Percentiles rank a stretch among this genome's conserved stretches.
Evolutionary conservation across 2,113 vertebrate species (phyloP).

Genomic region (Lophochroa leadbeateri): DNA sequence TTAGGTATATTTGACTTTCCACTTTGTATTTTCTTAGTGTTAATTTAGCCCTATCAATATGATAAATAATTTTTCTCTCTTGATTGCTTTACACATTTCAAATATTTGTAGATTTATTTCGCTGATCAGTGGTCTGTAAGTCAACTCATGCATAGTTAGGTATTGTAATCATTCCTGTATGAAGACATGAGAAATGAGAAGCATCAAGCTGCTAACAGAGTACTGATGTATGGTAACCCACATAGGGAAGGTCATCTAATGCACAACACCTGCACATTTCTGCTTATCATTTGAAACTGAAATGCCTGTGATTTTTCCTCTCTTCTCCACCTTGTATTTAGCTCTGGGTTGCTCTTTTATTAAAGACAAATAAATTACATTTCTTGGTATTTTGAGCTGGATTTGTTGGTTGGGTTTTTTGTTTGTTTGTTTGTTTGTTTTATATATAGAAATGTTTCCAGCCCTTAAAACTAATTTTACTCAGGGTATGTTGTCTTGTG

Average conservation of each 20-base stretch:
- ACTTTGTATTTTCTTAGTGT: neutral
- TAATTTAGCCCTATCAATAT: neutral
- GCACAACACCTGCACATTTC: conserved; percentile 58
- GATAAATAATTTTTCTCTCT: neutral
- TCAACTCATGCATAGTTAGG: neutral
- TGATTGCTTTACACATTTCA: conserved; percentile 8
- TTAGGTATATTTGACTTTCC: neutral
- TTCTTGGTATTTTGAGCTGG: neutral
- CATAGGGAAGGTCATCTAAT: neutral
- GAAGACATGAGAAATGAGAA: conserved; percentile 34
- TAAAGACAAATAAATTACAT: neutral
- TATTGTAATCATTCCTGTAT: conserved; percentile 21
- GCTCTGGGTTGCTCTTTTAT: neutral
- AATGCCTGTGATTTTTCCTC: neutral
- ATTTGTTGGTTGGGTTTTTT: neutral
- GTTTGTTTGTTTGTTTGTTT: neutral
- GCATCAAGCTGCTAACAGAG: conserved; percentile 8
- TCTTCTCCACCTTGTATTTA: neutral
- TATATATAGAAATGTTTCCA: neutral
- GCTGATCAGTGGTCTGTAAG: neutral
- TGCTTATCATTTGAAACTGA: conserved; percentile 30
- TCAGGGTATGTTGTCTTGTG: neutral
- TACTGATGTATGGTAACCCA: conserved; percentile 49
- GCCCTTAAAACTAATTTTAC: neutral
- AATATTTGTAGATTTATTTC: conserved; percentile 26